phyloP scores from a whole-genome alignment of 2,888 invertebrate genomes.

The Hanleya hanleyi region DNA sequence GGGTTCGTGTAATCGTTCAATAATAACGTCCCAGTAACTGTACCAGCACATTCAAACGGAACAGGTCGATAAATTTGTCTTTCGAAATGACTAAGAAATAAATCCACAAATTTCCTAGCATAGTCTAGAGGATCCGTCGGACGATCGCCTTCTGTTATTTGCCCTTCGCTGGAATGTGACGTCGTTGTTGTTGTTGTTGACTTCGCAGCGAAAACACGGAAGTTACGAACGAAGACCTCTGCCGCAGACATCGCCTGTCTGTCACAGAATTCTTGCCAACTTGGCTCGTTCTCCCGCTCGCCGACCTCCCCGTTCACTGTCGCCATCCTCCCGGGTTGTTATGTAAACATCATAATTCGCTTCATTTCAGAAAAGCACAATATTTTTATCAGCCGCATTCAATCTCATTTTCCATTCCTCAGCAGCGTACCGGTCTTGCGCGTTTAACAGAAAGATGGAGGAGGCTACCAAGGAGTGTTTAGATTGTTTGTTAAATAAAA shows the following conservation, averaged over 20 bases:
- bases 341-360: not conserved
- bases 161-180: not conserved
- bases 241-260: slow-evolving; percentile 86
- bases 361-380: not conserved
- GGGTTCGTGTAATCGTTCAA: slow-evolving; percentile 1
- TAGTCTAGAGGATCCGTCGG: slow-evolving; percentile 85
- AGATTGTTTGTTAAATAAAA: no score
- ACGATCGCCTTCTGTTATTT: slow-evolving; percentile 26
- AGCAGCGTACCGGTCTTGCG: slow-evolving; percentile 3
- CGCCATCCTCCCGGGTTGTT: slow-evolving; percentile 15
- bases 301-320: slow-evolving; percentile 28
- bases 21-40: not conserved
- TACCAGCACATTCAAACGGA: not conserved
- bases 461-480: no score
- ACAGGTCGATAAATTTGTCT: slow-evolving; percentile 72
- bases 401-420: slow-evolving; percentile 2
- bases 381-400: not conserved
- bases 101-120: slow-evolving; percentile 87
- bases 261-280: slow-evolving; percentile 75
- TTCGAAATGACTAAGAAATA: slow-evolving; percentile 89
- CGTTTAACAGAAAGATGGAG: no score
- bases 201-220: slow-evolving; percentile 77
- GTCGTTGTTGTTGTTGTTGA: slow-evolving; percentile 3
- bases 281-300: slow-evolving; percentile 66
- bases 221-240: slow-evolving; percentile 90